Evolutionary conservation across 1,140 invertebrate genomes (phyloP), one percentile per base, ranked within the genome.

Genomic region (Gonatopus flavifemur): DNA sequence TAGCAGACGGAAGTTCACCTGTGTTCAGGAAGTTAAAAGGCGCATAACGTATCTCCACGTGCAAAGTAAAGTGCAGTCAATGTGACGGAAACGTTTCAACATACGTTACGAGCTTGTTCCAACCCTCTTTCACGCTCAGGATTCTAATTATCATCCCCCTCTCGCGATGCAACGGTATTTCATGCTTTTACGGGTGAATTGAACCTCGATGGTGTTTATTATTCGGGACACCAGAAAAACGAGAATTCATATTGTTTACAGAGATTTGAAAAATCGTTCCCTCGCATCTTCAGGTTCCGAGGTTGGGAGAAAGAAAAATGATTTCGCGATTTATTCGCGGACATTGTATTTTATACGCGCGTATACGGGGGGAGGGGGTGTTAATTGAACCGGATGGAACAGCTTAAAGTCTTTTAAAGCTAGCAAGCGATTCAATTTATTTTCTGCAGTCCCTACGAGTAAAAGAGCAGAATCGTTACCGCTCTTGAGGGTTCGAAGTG

Each of bases 381-480:
- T 55, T 61, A 71, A 72, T 75, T 73, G 62, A 72, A 70, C 70
- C 72, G 70, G 69, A 75, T 64, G 69, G 62, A 69, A 71, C 70
- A 73, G 66, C 72, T 75, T 68, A 71, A 50, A 50, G 41, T 59
- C 55, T 68, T 72, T 67, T 66, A 66, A 71, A 65, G 62, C 63
- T 58, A 62, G 59, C 65, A 71, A 67, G 70, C 72, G 64, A 70
- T 72, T 73, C 62, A 71, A 75, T 73, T 72, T 70, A 68, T 57
- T 62, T 62, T 70, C 55, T 62, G 42, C 64, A 38, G 57, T 51
- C 58, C 61, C 63, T 59, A 25, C 40, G 19, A 45, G 44, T 38
- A 41, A 48, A n/a, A n/a, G n/a, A n/a, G n/a, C 49, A 30, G 31
- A 36, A 48, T 40, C 38, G 38, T 24, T 6, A 12, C 40, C 20